Evolutionary conservation across 2,113 vertebrate genomes (phyloP).

Genomic region (Coracopsis vasa): DNA sequence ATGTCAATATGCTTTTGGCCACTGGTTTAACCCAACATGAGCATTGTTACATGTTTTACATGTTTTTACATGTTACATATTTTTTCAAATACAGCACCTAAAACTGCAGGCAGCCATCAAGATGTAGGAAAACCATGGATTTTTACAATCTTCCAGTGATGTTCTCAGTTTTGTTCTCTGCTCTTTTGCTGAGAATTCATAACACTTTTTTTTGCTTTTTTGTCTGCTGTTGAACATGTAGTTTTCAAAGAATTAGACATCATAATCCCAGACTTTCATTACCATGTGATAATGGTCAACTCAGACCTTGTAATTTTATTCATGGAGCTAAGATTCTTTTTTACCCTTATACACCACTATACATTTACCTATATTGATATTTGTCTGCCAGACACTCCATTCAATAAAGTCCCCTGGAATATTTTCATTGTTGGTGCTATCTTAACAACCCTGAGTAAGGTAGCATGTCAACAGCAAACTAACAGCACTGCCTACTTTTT

Average conservation of each 20-base stretch:
- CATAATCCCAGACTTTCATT: not conserved
- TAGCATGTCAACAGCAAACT: not conserved
- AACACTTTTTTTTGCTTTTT: not conserved
- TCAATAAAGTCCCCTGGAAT: not conserved
- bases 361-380: not conserved
- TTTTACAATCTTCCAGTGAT: not conserved
- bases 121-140: not conserved
- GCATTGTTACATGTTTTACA: not conserved
- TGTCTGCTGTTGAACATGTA: not conserved
- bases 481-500: not conserved
- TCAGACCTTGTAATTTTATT: not conserved
- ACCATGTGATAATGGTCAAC: not conserved
- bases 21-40: not conserved
- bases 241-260: not conserved
- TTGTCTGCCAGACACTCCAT: not conserved
- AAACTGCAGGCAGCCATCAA: not conserved
- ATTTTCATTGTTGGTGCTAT: not conserved
- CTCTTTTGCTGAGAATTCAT: not conserved
- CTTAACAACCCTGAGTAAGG: not conserved
- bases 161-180: not conserved
- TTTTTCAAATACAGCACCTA: not conserved
- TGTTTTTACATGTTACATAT: no score
- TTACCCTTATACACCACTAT: not conserved
- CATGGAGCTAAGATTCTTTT: not conserved
- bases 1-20: not conserved